Conservation (phyloP, 2,888 invertebrate genomes). For the Pyrgus malvae region DNA sequence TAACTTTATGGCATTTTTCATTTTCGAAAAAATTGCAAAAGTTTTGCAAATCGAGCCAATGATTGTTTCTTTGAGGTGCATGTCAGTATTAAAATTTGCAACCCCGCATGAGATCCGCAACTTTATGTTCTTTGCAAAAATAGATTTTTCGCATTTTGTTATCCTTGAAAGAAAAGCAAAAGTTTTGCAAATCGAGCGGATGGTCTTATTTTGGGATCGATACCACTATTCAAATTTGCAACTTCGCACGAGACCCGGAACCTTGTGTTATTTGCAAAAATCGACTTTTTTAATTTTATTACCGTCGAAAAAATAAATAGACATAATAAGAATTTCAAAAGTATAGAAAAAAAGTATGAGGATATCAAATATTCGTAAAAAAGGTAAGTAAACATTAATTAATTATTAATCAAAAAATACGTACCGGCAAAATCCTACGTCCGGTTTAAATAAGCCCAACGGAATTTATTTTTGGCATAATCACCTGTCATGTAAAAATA, state of each 20-base stretch:
- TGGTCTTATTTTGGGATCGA: constrained; percentile 18
- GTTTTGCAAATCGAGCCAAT: constrained; percentile 17
- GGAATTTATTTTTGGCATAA: too few species aligned
- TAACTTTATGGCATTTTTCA: too few species aligned
- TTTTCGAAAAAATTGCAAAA: constrained; percentile 21
- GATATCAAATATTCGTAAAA: too few species aligned
- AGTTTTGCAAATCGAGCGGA: constrained; percentile 22
- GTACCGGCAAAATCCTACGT: too few species aligned
- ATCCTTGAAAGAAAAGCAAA: constrained; percentile 21
- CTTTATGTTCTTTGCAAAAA: constrained; percentile 17
- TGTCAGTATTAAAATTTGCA: constrained; percentile 20
- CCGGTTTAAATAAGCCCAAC: too few species aligned
- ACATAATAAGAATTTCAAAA: too few species aligned
- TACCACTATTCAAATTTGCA: constrained; percentile 21
- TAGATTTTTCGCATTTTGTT: too few species aligned
- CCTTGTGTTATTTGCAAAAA: constrained; percentile 6
- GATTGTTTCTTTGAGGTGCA: constrained; percentile 10
- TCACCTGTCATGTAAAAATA: too few species aligned
- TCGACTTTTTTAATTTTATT: background rate
- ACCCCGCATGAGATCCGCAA: constrained; percentile 18
- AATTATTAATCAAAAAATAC: too few species aligned
- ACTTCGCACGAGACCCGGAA: constrained; percentile 15
- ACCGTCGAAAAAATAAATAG: constrained; percentile 4
- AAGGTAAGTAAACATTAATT: too few species aligned
- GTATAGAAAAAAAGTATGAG: too few species aligned